Evolutionary conservation across 2,797 vertebrate species (phyloP), one percentile per base, ranked within the genome.

Genomic region (Botia kubotai): DNA sequence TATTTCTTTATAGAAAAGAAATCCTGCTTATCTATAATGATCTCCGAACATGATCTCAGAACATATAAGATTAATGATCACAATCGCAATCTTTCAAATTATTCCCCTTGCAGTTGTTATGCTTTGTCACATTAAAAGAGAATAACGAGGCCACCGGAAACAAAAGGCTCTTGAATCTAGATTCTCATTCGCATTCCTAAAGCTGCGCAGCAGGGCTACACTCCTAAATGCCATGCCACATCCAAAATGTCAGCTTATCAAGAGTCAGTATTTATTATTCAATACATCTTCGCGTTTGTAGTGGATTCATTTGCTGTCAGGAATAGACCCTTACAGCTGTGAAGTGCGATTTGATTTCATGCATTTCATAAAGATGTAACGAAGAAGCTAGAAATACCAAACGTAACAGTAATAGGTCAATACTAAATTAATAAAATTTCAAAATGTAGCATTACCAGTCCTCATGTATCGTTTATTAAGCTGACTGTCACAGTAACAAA

Each of bases 221-320:
- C 84, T 75, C 85, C 80, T 90, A 87, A 92, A 92, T 91, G 89
- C 87, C 90, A 90, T 72, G 76, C 80, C 75, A 83, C 5, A 48
- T 81, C 92, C 87, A 83, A 94, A 91, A 90, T 90, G 82, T 86
- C 86, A 90, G 62, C 89, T 89, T 87, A 90, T 91, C 86, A 88
- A 87, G 88, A 88, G 81, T 82, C 72, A 80, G 82, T 90, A 90
- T 91, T 86, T 85, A 86, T 88, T 78, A 85, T 80, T 67, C 68
- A 52, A 36, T 80, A 67, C 72, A 84, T 82, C 73, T 75, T 79
- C 77, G 48, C 74, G 14, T 83, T 72, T 84, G 82, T 71, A 66
- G 50, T 77, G 66, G 80, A 85, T 81, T 84, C 43, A 82, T 81
- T 85, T 79, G 70, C 57, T 46, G 43, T 2, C 43, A 46, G 43